Evolutionary conservation across 1,140 invertebrate genomes (phyloP).

Genomic region (Piezodorus guildinii): DNA sequence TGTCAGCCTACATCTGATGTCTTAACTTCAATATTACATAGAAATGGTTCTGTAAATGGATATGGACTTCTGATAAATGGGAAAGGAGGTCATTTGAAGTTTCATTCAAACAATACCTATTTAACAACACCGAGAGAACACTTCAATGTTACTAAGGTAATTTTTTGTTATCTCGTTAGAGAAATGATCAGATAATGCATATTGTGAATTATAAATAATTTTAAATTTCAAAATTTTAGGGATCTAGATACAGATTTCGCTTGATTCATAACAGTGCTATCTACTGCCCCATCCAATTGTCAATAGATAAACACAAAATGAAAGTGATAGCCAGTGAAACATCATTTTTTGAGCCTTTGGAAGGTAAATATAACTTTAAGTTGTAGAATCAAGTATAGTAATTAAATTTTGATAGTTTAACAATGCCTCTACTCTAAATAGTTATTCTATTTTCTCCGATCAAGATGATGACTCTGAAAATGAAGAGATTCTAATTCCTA

Average conservation of each 20-base stretch:
- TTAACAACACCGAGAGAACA: slow-evolving; percentile 23
- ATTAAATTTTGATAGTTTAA: no score
- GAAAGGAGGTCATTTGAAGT: slow-evolving; percentile 23
- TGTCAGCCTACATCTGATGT: slow-evolving; percentile 18
- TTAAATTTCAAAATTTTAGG: slow-evolving; percentile 23
- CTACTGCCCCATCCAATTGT: slow-evolving; percentile 41
- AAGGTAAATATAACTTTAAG: slow-evolving; percentile 27
- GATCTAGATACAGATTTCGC: slow-evolving; percentile 39
- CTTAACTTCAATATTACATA: slow-evolving; percentile 22
- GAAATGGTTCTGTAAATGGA: slow-evolving; percentile 21
- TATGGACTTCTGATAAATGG: slow-evolving; percentile 37
- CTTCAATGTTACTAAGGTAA: slow-evolving; percentile 23
- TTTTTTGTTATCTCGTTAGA: background rate
- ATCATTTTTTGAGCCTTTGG: slow-evolving; percentile 40
- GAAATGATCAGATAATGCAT: background rate
- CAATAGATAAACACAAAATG: slow-evolving; percentile 35
- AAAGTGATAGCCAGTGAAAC: slow-evolving; percentile 41
- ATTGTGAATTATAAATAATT: background rate
- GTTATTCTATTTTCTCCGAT: no score
- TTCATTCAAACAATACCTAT: slow-evolving; percentile 4
- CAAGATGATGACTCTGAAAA: no score
- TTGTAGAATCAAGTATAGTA: no score
- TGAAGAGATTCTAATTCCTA: no score
- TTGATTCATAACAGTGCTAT: slow-evolving; percentile 39
- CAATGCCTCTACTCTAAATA: no score